Evolutionary conservation across 2,888 invertebrate species (phyloP), one percentile per base, ranked within the genome.

Genomic region (Apotomis turbidana): DNA sequence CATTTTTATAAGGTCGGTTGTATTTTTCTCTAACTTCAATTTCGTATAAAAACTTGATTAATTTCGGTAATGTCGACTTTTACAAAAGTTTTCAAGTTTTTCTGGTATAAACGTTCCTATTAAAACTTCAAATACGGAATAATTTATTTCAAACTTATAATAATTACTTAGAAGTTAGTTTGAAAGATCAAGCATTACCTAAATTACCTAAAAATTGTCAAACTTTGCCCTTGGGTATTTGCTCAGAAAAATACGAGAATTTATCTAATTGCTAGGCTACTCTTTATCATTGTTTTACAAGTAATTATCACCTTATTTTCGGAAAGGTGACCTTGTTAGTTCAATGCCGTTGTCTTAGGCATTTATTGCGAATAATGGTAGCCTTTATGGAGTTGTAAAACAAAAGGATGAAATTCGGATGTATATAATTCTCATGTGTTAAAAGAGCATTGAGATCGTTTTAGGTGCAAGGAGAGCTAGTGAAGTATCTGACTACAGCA

Each of bases 221-320:
- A 66, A 66, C 36, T 60, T 66, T 15, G 49, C 38, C 59, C 66
- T 38, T 9, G 52, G 13, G 10, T 13, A 10, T 68, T 52, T 58
- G 1, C 13, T 15, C 38, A 69, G 12, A 49, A 49, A 49, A 49
- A 6, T 59, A 54, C 41, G 51, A n/a, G n/a, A 38, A 9, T 9
- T 51, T 12, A n/a, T 55, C 38, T 62, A 57, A 49, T 62, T 59
- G 15, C 6, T 12, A 46, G 15, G 57, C 49, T 15, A 15, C 52
- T 13, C 54, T 10, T 54, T 6, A 54, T 5, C 27, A 36, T 59
- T 70, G 59, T 54, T 60, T 54, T 54, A 52, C 44, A 60, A 59
- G 15, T 12, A 46, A 54, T 59, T 64, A 64, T 44, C 12, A 54
- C 13, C 46, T 36, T 66, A 44, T 46, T 52, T 66, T 66, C 27